Evolutionary conservation across 1,140 invertebrate genomes (phyloP).

Genomic region (Apolygus lucorum): DNA sequence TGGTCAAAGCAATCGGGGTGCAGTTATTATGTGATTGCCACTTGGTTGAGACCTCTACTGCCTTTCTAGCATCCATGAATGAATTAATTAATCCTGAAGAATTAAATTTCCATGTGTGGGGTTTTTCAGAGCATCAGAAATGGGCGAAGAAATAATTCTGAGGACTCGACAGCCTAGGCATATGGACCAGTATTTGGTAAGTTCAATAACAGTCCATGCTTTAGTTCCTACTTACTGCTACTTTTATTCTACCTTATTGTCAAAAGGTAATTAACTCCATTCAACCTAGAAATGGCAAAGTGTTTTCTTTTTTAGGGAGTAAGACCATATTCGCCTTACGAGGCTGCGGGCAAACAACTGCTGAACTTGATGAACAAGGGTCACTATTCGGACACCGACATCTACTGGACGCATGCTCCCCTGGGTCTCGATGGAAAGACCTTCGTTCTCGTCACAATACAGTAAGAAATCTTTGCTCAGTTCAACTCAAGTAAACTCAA

Average conservation of each 20-base stretch:
- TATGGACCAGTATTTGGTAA: conserved; percentile 55
- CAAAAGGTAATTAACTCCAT: too few species aligned
- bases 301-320: conserved; percentile 47
- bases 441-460: conserved; percentile 52
- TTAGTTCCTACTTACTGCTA: too few species aligned
- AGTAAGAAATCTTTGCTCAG: too few species aligned
- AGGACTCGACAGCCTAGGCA: conserved; percentile 60
- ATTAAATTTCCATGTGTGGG: conserved; percentile 20
- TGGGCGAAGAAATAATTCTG: conserved; percentile 56
- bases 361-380: conserved; percentile 50
- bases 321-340: conserved; percentile 52
- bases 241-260: background rate
- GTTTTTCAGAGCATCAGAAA: conserved; percentile 51
- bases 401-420: conserved; percentile 60
- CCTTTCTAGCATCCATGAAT: too few species aligned
- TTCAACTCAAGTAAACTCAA: too few species aligned
- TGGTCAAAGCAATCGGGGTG: too few species aligned
- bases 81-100: too few species aligned
- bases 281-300: too few species aligned
- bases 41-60: too few species aligned
- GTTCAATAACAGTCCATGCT: too few species aligned
- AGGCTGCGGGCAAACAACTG: conserved; percentile 53
- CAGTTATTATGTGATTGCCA: too few species aligned
- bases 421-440: conserved; percentile 46
- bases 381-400: conserved; percentile 55